Percentiles rank a stretch among this genome's conserved stretches.
Evolutionary conservation across 2,113 vertebrate genomes (phyloP).

Genomic region (Climacteris rufus): DNA sequence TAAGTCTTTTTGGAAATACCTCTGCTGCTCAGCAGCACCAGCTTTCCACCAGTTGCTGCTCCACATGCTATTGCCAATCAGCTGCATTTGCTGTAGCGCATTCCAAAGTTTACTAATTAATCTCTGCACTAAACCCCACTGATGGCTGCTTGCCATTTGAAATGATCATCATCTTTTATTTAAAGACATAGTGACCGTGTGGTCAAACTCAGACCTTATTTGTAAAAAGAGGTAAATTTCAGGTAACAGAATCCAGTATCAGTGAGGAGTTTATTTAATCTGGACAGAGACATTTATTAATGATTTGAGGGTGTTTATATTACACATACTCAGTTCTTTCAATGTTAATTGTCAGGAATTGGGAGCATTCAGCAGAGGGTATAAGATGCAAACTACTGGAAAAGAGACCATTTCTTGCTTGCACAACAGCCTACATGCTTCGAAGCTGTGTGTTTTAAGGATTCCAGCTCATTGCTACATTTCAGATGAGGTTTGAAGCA

Average conservation of each 20-base stretch:
- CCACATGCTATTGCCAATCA: slow-evolving; percentile 90
- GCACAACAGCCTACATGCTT: neutral
- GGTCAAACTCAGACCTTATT: neutral
- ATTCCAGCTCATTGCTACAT: neutral
- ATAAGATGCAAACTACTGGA: neutral
- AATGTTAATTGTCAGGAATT: neutral
- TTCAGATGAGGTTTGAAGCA: slow-evolving; percentile 33
- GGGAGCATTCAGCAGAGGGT: neutral
- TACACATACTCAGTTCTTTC: neutral
- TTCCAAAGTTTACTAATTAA: slow-evolving; percentile 78
- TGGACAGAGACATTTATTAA: neutral
- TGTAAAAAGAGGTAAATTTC: neutral
- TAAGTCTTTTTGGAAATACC: slow-evolving; percentile 73
- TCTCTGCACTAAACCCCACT: slow-evolving; percentile 63
- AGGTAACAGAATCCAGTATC: neutral
- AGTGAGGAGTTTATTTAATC: fast-evolving
- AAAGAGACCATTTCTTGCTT: neutral
- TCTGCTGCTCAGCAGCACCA: slow-evolving; percentile 43
- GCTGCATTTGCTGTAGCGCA: slow-evolving; percentile 68
- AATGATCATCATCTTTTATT: slow-evolving; percentile 56
- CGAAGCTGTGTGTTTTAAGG: neutral
- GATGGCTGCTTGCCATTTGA: slow-evolving; percentile 46
- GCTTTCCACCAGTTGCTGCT: slow-evolving; percentile 75
- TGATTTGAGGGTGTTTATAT: neutral
- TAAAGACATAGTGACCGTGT: slow-evolving; percentile 42